Base-by-base conservation (phyloP, 53 echinoderm and acorn worm genomes). In the Temnopleurus reevesii region DNA sequence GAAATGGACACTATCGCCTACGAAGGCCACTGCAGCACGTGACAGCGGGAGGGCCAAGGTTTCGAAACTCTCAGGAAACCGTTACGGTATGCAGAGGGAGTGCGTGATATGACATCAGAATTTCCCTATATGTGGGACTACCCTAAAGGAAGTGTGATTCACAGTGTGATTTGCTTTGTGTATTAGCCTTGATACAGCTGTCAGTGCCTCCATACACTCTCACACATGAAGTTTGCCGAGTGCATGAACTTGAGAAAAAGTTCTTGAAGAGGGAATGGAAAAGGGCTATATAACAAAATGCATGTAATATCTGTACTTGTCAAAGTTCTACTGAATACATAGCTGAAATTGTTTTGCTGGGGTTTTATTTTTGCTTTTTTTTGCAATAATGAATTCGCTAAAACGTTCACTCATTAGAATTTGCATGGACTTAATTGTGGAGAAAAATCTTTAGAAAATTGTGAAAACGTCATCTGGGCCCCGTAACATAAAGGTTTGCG, bases 101-200 rank as follows among this genome's bases (percentile, higher is more conserved):
- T 21, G 41, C 21, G 71, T 21, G 41, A 35, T 65, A 34, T 38
- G 38, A 71, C 71, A 71, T 36, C 43, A 71, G 7, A 10, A 4
- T 71, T 63, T 34, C 38, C 12, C 71, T 71, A 71, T 41, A 23
- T 41, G 71, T 38, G 71, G 71, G 71, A 71, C 71, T 71, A 19
- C 23, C 7, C 4, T 21, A 23, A 41, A n/a, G 36, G 41, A 71
- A 71, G 71, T 71, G 71, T 71, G 71, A 71, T 41, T 71, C 71
- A 71, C 23, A n/a, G 71, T 23, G 41, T 19, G 41, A 36, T 41
- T 19, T 71, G 71, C 41, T 71, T 36, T 71, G 71, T 71, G 71
- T 8, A n/a, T 17, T 71, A 23, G 41, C 71, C 71, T 71, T 71
- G 38, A 21, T 1, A 41, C 71, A 71, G 71, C 71, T 71, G 71